These are phyloP conservation scores for Cygnus atratus DNA, from an alignment of 2,113 vertebrate species.

Conservation along the genomic window DNA sequence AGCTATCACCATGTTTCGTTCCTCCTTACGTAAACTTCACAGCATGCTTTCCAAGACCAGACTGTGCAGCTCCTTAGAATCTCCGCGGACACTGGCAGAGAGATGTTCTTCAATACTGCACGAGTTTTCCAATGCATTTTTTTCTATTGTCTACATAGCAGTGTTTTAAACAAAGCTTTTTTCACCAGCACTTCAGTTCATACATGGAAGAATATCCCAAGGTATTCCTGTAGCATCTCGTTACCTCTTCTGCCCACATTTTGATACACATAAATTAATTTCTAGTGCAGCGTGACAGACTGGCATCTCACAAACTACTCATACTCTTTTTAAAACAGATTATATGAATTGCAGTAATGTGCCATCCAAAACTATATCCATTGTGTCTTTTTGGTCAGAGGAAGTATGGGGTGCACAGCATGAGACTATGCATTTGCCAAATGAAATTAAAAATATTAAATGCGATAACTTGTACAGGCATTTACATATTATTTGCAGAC, in stretches of 20 bases:
- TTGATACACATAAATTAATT: conserved; percentile 10
- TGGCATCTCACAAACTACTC: neutral
- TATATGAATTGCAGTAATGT: neutral
- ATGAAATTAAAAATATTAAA: neutral
- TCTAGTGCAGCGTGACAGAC: neutral
- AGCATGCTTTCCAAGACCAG: neutral
- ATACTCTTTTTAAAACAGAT: neutral
- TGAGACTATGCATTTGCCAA: neutral
- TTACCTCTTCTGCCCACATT: conserved; percentile 1
- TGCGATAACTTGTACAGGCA: neutral
- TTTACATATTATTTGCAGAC: neutral
- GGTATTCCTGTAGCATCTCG: neutral
- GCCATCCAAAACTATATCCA: neutral
- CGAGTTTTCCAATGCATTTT: neutral
- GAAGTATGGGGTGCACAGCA: neutral
- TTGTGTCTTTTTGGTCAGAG: neutral
- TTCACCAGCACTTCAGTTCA: neutral
- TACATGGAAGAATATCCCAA: neutral
- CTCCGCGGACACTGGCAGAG: neutral
- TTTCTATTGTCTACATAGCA: neutral
- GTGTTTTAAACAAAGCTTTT: neutral
- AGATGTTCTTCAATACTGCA: neutral
- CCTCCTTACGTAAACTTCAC: neutral
- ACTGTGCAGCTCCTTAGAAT: neutral
- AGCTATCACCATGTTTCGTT: neutral